phyloP scores from a whole-genome alignment of 1,140 invertebrate genomes.

The Drosophila lacteicornis region DNA sequence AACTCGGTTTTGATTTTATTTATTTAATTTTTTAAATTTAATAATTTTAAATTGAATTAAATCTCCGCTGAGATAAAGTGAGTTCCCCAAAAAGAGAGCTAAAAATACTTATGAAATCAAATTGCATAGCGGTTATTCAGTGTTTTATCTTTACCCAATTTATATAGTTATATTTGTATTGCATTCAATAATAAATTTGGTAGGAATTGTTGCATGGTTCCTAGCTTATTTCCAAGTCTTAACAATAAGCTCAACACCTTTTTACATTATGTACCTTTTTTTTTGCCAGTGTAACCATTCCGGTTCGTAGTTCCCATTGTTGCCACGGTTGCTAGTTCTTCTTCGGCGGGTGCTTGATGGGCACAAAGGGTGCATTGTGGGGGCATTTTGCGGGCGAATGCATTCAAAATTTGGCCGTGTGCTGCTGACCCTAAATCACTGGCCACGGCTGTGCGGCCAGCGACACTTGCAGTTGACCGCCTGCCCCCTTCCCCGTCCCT shows the following conservation, averaged over 20 bases:
- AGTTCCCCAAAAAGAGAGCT: neutral
- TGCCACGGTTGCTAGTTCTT: slow-evolving; percentile 26
- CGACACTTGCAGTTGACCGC: slow-evolving; percentile 27
- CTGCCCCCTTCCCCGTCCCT: neutral
- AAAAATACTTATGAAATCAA: neutral
- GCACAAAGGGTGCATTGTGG: slow-evolving; percentile 26
- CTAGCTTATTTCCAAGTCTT: no score
- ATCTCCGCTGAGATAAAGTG: no score
- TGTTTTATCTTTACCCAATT: neutral
- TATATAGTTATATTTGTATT: neutral
- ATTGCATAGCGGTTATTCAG: no score
- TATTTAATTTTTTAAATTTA: neutral
- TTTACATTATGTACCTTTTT: neutral
- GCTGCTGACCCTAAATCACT: slow-evolving; percentile 74
- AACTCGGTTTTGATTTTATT: no score
- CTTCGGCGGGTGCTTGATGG: neutral
- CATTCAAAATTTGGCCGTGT: slow-evolving; percentile 64
- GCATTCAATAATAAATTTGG: no score
- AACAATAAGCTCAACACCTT: neutral
- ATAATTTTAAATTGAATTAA: neutral
- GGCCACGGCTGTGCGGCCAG: slow-evolving; percentile 46
- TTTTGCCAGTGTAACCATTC: neutral
- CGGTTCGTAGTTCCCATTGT: slow-evolving; percentile 11
- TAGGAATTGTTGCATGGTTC: no score
- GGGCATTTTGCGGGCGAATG: slow-evolving; percentile 53